A percentile compares a stretch with the other conserved stretches of the same genome.
Evolutionary conservation across 2,888 invertebrate species (phyloP).

Genomic region (Cephus pygmeus): DNA sequence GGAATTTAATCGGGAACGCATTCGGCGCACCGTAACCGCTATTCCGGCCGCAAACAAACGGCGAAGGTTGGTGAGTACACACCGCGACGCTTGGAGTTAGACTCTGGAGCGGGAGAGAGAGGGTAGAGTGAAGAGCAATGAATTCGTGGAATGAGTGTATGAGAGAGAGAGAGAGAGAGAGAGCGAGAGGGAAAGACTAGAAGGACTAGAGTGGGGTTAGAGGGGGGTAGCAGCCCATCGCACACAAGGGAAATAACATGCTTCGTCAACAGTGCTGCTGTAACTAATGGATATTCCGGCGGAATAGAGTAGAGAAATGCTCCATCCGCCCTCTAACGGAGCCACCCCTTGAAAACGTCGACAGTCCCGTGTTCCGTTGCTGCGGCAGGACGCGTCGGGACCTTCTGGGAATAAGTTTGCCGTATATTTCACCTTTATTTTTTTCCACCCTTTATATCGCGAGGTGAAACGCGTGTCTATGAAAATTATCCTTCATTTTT

Average conservation of each 20-base stretch:
- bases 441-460: not conserved
- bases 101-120: conserved; percentile 8
- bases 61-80: conserved; percentile 32
- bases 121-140: not conserved
- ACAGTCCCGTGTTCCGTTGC: not conserved
- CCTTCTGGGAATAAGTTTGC: not conserved
- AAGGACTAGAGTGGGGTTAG: conserved; percentile 19
- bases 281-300: conserved; percentile 65
- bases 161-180: conserved; percentile 18
- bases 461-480: not conserved
- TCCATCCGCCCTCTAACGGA: conserved; percentile 45
- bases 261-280: conserved; percentile 65
- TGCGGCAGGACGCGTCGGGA: not conserved
- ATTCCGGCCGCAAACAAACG: conserved; percentile 40
- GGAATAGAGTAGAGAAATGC: conserved; percentile 58
- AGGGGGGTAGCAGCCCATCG: conserved; percentile 33
- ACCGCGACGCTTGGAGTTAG: conserved; percentile 24
- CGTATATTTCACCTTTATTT: not conserved
- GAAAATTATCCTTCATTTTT: not conserved
- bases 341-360: conserved; percentile 16
- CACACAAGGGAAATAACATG: conserved; percentile 66
- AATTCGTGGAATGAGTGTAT: not conserved
- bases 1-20: conserved; percentile 31
- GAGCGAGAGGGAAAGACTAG: conserved; percentile 25
- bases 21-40: conserved; percentile 31